Evolutionary conservation across 2,113 vertebrate species (phyloP).

Genomic region (Myiozetetes cayanensis): DNA sequence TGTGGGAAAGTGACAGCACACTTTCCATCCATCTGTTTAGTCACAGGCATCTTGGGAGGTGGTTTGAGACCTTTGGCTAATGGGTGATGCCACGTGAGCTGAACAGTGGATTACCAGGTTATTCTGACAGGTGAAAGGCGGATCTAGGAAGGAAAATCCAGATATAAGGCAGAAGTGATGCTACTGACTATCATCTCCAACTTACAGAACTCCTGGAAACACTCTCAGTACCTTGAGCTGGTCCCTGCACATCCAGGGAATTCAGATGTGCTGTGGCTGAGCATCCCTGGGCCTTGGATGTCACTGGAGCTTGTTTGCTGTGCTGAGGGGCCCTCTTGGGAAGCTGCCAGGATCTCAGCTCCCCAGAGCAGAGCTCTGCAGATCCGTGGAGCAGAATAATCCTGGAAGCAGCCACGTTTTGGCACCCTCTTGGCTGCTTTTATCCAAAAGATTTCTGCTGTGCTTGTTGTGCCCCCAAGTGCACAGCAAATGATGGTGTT

Average conservation of each 20-base stretch:
- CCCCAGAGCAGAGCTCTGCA: not conserved
- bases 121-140: not conserved
- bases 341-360: not conserved
- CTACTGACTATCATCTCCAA: not conserved
- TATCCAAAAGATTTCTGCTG: not conserved
- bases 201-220: not conserved
- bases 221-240: not conserved
- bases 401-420: not conserved
- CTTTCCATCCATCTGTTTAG: not conserved
- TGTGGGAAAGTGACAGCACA: not conserved
- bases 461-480: constrained; percentile 2
- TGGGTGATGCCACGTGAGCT: not conserved
- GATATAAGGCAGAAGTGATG: not conserved
- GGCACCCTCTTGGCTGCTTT: not conserved
- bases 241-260: not conserved
- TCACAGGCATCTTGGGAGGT: not conserved
- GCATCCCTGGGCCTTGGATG: not conserved
- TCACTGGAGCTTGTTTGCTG: not conserved
- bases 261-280: not conserved
- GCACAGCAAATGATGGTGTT: not conserved
- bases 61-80: not conserved
- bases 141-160: not conserved
- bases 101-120: not conserved
- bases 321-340: not conserved
- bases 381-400: not conserved